Percentiles rank a stretch among this genome's conserved stretches.
Conservation (phyloP, 2,888 invertebrate genomes). For the Oligia latruncula region DNA sequence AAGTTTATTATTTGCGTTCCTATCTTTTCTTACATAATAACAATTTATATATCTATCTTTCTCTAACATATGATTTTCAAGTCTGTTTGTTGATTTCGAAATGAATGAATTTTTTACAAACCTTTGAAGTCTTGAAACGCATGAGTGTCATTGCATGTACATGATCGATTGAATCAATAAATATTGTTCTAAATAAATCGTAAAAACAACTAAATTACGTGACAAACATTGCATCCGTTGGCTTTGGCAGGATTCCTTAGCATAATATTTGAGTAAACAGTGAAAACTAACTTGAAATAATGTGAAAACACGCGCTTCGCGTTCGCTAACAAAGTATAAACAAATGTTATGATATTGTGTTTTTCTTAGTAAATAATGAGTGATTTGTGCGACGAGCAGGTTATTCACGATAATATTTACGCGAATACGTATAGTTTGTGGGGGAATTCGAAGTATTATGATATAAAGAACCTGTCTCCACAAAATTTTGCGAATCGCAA, state of each 20-base stretch:
- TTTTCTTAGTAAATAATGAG: constrained; percentile 64
- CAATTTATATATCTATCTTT: constrained; percentile 38
- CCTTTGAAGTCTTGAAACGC: constrained; percentile 64
- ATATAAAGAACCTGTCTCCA: constrained; percentile 70
- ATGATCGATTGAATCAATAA: constrained; percentile 66
- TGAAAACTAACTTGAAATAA: constrained; percentile 49
- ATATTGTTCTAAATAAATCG: constrained; percentile 47
- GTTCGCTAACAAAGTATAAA: constrained; percentile 55
- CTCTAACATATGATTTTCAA: constrained; percentile 45
- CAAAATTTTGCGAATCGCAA: constrained; percentile 60
- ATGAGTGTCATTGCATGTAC: constrained; percentile 61
- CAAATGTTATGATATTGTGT: constrained; percentile 58
- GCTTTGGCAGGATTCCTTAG: constrained; percentile 18
- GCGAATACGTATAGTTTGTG: constrained; percentile 71
- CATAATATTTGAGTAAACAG: constrained; percentile 36
- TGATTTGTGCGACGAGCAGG: constrained; percentile 62
- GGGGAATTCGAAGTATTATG: constrained; percentile 71
- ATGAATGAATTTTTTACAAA: constrained; percentile 60
- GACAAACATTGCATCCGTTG: constrained; percentile 39
- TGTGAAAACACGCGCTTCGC: constrained; percentile 60
- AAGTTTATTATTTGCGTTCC: constrained; percentile 40
- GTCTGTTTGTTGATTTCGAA: constrained; percentile 58
- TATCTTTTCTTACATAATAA: constrained; percentile 49
- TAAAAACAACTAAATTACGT: constrained; percentile 41
- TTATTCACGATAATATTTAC: constrained; percentile 62